These are phyloP conservation scores for Sphyrna mokarran DNA, from an alignment of 2,113 vertebrate genomes.

Conservation along the genomic window DNA sequence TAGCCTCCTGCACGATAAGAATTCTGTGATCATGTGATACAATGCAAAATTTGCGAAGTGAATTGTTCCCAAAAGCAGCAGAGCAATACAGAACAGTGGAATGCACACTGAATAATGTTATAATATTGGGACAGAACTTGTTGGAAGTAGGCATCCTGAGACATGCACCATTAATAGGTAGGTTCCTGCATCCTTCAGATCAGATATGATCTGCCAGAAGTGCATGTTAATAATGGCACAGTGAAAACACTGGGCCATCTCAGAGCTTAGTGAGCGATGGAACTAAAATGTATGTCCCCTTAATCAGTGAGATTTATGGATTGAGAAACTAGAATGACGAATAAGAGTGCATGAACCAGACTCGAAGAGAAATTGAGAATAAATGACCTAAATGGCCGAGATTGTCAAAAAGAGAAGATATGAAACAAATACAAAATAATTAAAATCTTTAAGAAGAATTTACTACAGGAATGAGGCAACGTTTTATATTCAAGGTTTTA, in stretches of 20 bases:
- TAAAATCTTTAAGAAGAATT: not conserved
- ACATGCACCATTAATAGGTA: not conserved
- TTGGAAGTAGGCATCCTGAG: not conserved
- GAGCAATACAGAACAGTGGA: not conserved
- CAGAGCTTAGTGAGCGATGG: not conserved
- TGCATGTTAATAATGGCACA: not conserved
- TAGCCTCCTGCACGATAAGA: too few species aligned
- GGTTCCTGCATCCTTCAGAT: not conserved
- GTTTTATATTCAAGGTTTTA: not conserved
- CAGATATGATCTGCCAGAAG: not conserved
- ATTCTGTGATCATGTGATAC: too few species aligned
- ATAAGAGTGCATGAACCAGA: not conserved
- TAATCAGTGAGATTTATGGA: not conserved
- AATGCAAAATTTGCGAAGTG: not conserved
- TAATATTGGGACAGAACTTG: not conserved
- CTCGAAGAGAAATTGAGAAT: not conserved
- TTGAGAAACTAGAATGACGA: not conserved
- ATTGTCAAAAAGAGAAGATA: not conserved
- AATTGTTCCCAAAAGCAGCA: not conserved
- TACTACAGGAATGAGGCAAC: not conserved
- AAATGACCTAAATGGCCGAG: not conserved
- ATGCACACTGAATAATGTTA: not conserved
- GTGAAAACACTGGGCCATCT: not conserved
- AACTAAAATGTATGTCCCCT: not conserved
- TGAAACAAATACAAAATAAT: not conserved